Evolutionary conservation across 2,888 invertebrate genomes (phyloP).

Genomic region (Empis stercorea): DNA sequence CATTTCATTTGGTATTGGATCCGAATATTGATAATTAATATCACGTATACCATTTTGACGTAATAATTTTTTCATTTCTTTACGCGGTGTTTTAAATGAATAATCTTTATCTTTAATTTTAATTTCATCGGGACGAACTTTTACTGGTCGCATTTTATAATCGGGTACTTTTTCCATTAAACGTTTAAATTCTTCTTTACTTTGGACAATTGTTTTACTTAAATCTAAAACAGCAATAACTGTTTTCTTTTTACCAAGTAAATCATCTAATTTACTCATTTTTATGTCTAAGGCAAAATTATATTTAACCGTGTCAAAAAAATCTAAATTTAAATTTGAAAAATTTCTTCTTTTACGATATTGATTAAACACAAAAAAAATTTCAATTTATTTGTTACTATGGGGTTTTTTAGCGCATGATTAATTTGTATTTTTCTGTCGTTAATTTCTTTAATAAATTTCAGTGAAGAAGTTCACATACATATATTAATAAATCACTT

Average conservation of each 20-base stretch:
- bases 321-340: too few relatives aligned
- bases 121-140: conserved; percentile 64
- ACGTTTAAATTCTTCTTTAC: conserved; percentile 69
- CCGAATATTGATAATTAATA: conserved; percentile 39
- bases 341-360: too few relatives aligned
- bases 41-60: conserved; percentile 31
- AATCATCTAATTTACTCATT: conserved; percentile 63
- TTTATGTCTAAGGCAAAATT: too few relatives aligned
- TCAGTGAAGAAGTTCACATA: too few relatives aligned
- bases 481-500: too few relatives aligned
- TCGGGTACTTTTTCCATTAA: conserved; percentile 80
- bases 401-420: too few relatives aligned
- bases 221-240: conserved; percentile 72
- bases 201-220: conserved; percentile 62
- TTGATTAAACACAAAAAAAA: too few relatives aligned
- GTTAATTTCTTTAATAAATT: too few relatives aligned
- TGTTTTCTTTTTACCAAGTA: conserved; percentile 75
- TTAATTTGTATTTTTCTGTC: too few relatives aligned
- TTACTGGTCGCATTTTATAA: conserved; percentile 78
- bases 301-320: too few relatives aligned
- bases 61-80: conserved; percentile 46
- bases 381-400: too few relatives aligned
- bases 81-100: conserved; percentile 60
- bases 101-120: conserved; percentile 63
- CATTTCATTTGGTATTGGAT: conserved; percentile 79